Evolutionary conservation across 2,113 vertebrate genomes (phyloP), one percentile per base, ranked within the genome.

Genomic region (Orthonyx spaldingii): DNA sequence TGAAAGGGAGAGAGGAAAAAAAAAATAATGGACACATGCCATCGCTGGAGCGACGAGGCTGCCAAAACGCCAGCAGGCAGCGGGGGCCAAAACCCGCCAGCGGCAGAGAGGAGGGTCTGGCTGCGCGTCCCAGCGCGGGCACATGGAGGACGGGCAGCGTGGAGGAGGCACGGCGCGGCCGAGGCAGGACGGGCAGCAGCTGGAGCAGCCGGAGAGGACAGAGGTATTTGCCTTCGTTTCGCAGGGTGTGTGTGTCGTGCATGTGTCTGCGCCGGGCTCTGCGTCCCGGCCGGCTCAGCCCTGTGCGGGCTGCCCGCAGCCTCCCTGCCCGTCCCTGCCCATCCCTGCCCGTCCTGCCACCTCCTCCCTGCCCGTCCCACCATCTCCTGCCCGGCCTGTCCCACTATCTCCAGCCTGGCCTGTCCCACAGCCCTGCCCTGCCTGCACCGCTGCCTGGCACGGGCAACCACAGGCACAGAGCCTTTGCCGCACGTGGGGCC

Each of bases 1-100:
- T 86, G 89, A 87, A 82, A 90, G 65, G 86, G 74, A 84, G 74
- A 90, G 88, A 89, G 61, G 70, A 44, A 60, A 85, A 72, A 78
- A 94, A 87, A 84, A 94, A 83, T 17, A 89, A 97, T 98, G 98
- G 98, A 98, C 97, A 94, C 89, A 91, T 98, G 98, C 98, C 98
- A 98, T 92, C 74, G 77, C 76, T 55, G 86, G 87, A 94, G 94
- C 94, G 7, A 85, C 14, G 50, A 96, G 90, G 91, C 95, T 96
- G 93, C 97, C 93, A 98, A 75, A 76, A 89, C 89, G 90, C 95
- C 97, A 95, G 94, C 92, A 97, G 96, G 97, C 97, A 96, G 79
- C 93, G 9, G 92, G 97, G 97, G 97, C 97, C 97, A 94, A 95
- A 94, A 87, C 87, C 82, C 85, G 10, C 52, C 18, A 23, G 70